Percentiles rank a stretch among this genome's conserved stretches.
These are phyloP conservation scores for Amiota minor DNA, from an alignment of 2,888 invertebrate species.

Conservation along the genomic window DNA sequence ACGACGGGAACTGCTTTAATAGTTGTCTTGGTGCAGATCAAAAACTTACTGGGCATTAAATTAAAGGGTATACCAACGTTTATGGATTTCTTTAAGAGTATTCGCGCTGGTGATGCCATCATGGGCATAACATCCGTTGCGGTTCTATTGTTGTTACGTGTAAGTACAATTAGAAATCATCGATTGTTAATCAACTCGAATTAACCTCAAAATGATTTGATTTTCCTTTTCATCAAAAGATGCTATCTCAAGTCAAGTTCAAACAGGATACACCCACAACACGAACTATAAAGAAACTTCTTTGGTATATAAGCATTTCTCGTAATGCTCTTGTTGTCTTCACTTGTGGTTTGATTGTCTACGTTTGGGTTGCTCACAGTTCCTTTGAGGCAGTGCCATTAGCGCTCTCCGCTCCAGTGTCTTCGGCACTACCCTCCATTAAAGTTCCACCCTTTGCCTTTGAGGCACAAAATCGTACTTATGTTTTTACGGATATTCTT, in stretches of 20 bases:
- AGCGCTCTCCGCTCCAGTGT: constrained; percentile 78
- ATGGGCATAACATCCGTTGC: constrained; percentile 80
- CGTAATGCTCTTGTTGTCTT: constrained; percentile 86
- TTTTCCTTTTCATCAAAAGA: constrained; percentile 40
- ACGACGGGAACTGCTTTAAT: constrained; percentile 88
- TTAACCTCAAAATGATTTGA: not conserved
- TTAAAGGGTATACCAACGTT: constrained; percentile 70
- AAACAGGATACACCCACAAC: constrained; percentile 51
- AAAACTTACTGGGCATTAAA: constrained; percentile 82
- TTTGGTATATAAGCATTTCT: constrained; percentile 85
- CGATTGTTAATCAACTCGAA: not conserved
- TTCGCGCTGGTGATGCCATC: constrained; percentile 78
- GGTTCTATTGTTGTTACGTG: constrained; percentile 80
- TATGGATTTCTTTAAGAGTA: constrained; percentile 74
- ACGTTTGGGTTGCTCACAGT: constrained; percentile 67
- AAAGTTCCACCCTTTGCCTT: constrained; percentile 81
- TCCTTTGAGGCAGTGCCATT: constrained; percentile 77
- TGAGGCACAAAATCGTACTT: constrained; percentile 75
- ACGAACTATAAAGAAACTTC: constrained; percentile 74
- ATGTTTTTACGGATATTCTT: constrained; percentile 80
- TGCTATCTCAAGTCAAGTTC: constrained; percentile 61
- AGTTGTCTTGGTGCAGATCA: constrained; percentile 83
- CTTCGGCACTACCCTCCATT: constrained; percentile 81
- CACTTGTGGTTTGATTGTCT: constrained; percentile 78
- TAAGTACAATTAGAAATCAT: constrained; percentile 69